Evolutionary conservation across 1,140 invertebrate genomes (phyloP).

Genomic region (Drosophila mauritiana): DNA sequence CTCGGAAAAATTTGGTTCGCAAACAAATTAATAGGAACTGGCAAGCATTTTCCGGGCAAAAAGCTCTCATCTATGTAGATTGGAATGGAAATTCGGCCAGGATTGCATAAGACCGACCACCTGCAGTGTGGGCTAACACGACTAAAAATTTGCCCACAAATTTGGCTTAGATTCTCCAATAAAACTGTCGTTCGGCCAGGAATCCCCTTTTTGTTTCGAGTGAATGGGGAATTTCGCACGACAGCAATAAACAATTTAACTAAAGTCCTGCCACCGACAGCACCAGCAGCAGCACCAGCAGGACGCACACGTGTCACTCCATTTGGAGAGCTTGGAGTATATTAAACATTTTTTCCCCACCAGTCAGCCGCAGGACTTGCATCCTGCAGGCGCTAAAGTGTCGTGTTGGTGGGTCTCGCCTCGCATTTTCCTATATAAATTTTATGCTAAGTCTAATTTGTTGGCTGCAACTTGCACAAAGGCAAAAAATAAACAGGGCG

Average conservation of each 20-base stretch:
- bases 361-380: constrained; percentile 24
- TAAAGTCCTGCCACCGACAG: constrained; percentile 25
- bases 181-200: constrained; percentile 18
- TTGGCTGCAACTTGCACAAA: constrained; percentile 26
- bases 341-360: constrained; percentile 40
- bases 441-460: constrained; percentile 55
- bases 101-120: constrained; percentile 3
- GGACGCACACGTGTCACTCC: constrained; percentile 27
- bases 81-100: constrained; percentile 8
- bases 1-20: background rate
- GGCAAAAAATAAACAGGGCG: background rate
- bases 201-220: background rate
- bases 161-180: constrained; percentile 36
- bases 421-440: constrained; percentile 14
- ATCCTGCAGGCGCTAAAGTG: constrained; percentile 25
- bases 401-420: constrained; percentile 14
- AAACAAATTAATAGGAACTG: constrained; percentile 16
- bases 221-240: constrained; percentile 10
- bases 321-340: constrained; percentile 13
- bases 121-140: background rate
- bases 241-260: constrained; percentile 44
- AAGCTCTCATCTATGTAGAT: background rate
- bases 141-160: constrained; percentile 20
- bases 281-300: background rate
- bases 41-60: constrained; percentile 4